These are phyloP conservation scores for Philopedon plagiatum DNA, from an alignment of 2,888 invertebrate species.

Conservation along the genomic window DNA sequence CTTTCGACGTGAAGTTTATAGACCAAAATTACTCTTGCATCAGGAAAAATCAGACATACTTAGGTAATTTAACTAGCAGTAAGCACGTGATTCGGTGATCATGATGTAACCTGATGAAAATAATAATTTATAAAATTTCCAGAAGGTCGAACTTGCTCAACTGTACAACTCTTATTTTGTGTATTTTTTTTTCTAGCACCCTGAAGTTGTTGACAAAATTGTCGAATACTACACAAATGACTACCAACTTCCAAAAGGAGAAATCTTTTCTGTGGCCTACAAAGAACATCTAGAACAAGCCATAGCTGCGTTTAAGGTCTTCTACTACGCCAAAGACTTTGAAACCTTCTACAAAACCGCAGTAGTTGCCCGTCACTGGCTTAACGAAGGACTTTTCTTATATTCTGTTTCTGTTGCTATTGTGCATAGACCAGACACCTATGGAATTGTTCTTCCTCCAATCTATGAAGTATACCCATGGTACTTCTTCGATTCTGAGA, in stretches of 20 bases:
- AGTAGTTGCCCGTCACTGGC: constrained; percentile 70
- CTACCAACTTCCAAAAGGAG: constrained; percentile 71
- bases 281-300: constrained; percentile 76
- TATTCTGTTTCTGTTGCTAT: constrained; percentile 76
- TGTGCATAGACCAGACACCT: constrained; percentile 75
- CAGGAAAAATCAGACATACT: no score
- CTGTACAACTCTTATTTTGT: neutral
- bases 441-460: constrained; percentile 78
- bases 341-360: constrained; percentile 80
- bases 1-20: no score
- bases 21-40: no score
- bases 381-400: constrained; percentile 64
- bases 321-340: constrained; percentile 80
- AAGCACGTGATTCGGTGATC: no score
- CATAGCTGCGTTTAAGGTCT: constrained; percentile 75
- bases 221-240: constrained; percentile 71
- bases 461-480: constrained; percentile 82
- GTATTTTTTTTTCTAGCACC: constrained; percentile 67
- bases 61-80: no score
- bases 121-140: no score
- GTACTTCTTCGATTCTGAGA: constrained; percentile 78
- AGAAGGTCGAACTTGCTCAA: no score
- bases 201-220: constrained; percentile 74
- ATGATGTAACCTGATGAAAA: no score
- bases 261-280: constrained; percentile 76